Base-by-base conservation (phyloP, 2,888 invertebrate species). In the Oxyteleia sp. region DNA sequence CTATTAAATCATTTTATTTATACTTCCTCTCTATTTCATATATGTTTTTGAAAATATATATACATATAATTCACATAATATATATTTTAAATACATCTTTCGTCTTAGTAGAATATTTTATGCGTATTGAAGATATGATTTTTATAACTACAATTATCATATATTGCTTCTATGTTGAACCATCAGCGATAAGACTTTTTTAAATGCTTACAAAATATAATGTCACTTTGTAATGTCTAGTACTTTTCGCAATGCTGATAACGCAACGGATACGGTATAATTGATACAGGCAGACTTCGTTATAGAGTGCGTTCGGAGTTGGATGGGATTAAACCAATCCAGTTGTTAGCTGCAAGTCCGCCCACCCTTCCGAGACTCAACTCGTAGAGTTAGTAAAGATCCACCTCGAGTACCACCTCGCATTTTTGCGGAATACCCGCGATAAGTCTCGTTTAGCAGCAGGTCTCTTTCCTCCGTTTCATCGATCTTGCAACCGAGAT, bases 391-490 rank as follows among this genome's bases (percentile, higher is more conserved):
- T 86, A 64, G 82, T 63, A 87, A 85, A 87, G 88, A 87, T 88
- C 87, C 87, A 85, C 85, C 89, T 90, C 89, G 88, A 89, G 90
- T 90, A 90, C 89, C 90, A 89, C 89, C 90, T 87, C 87, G 89
- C 88, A 89, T 91, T 91, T 91, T 89, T 91, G 87, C 86, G 88
- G 89, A 90, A 89, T 69, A 75, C 68, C 51, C 72, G 43, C 88
- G 90, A 91, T 89, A 89, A 89, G 83, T 68, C 45, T 26, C 57
- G 26, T 51, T 38, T 45, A 72, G 55, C 57, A 78, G 26, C 64
- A 51, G 26, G 47, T 82, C 76, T n/a, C 80, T 32, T 64, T 71
- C 63, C 49, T 63, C 59, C 38, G 57, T 76, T 75, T 68, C 85
- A 61, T 69, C 75, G 57, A 66, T 66, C 57, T 57, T 49, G 20